phyloP scores from a whole-genome alignment of 2,797 vertebrate genomes.

The Malurus leucopterus region DNA sequence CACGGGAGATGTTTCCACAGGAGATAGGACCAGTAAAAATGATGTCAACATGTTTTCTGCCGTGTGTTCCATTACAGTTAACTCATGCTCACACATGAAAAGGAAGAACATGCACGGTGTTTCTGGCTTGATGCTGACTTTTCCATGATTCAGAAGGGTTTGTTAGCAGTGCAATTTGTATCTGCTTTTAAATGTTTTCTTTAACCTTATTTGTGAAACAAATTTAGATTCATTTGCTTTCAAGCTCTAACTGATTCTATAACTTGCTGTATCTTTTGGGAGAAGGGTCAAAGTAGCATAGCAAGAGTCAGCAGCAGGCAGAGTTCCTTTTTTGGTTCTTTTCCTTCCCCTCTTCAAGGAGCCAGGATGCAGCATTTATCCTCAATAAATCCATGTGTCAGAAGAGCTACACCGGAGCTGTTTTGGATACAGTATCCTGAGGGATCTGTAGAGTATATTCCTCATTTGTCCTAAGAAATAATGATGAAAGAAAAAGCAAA shows the following conservation, averaged over 20 bases:
- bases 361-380: background rate
- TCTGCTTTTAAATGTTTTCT: constrained; percentile 24
- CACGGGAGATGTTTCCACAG: background rate
- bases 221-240: background rate
- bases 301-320: background rate
- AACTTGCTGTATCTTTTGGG: background rate
- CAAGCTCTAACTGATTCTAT: background rate
- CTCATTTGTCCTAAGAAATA: background rate
- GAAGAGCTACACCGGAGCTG: background rate
- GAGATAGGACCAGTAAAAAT: background rate
- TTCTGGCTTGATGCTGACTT: constrained; percentile 1
- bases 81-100: background rate
- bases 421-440: background rate
- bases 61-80: background rate
- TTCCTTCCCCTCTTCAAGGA: background rate
- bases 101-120: background rate
- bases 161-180: background rate
- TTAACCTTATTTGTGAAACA: constrained; percentile 31
- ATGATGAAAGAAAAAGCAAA: background rate
- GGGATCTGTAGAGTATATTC: background rate
- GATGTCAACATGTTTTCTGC: background rate
- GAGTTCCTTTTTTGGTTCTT: background rate
- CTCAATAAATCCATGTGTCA: background rate
- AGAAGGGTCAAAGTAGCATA: background rate
- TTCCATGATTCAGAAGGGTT: background rate